Base-by-base conservation (phyloP, 2,113 vertebrate genomes). In the Sturnus vulgaris region DNA sequence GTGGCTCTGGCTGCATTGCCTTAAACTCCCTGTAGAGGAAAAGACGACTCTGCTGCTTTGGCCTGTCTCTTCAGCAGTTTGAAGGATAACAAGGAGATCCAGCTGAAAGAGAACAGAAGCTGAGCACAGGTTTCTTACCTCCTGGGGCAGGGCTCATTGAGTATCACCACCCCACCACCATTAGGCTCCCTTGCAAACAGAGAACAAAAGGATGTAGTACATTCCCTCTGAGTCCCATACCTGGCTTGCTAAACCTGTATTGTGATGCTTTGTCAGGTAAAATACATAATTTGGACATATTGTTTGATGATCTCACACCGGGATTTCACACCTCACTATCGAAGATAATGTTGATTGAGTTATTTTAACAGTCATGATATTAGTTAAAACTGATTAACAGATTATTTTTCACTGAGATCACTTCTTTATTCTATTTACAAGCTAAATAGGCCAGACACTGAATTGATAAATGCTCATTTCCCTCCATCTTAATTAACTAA, bases 401-500 rank as follows among this genome's bases (percentile, higher is more conserved):
- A 92, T 72, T 95, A 88, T 97, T 97, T 95, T 94, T 88, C 87
- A 96, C 92, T 88, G 95, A 97, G 92, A 88, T 95, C 96, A 94
- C 81, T 94, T 96, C 89, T 97, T 94, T 91, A 81, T 72, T 80
- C 86, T 95, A 96, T 95, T 96, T 97, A 94, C 84, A 95, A 97
- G 80, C 79, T 79, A 97, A 96, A 95, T 87, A 97, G 77, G 93
- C 83, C 95, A 97, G 93, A 88, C 95, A 93, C 77, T 75, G 70
- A 68, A 93, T 70, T 96, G 96, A 97, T 92, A 96, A 96, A 97
- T 93, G 89, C 64, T 94, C 86, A 61, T 89, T 94, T 96, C 96
- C 87, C 87, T 78, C 80, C 52, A 94, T 97, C 95, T 70, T 96
- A 97, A 97, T 95, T 96, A 94, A 93, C 87, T 95, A 97, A 96